Evolutionary conservation across 2,113 vertebrate species (phyloP).

Genomic region (Notarius lentiginosus): DNA sequence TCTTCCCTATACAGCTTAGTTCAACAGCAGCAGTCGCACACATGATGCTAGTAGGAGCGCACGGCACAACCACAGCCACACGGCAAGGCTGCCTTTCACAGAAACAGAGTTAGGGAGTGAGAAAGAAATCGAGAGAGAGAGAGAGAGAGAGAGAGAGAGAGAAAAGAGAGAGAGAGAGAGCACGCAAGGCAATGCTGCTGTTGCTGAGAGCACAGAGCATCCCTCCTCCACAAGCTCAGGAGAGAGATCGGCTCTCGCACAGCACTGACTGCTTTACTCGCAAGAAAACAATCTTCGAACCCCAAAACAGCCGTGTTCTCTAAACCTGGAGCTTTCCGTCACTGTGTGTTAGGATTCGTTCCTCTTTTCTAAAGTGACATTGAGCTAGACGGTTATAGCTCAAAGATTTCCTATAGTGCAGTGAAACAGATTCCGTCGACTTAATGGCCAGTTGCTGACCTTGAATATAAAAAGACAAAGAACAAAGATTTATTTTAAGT

Average conservation of each 20-base stretch:
- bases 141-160: slow-evolving; percentile 4
- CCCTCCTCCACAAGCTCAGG: slow-evolving; percentile 56
- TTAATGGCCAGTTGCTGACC: slow-evolving; percentile 18
- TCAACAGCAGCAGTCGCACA: slow-evolving; percentile 63
- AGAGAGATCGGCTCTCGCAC: slow-evolving; percentile 72
- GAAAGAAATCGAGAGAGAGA: background rate
- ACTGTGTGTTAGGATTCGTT: background rate
- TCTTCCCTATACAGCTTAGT: slow-evolving; percentile 78
- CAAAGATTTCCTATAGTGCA: slow-evolving; percentile 2
- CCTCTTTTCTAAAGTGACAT: background rate
- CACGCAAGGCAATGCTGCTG: slow-evolving; percentile 31
- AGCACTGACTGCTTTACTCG: slow-evolving; percentile 70
- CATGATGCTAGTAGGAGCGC: slow-evolving; percentile 45
- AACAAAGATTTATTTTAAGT: slow-evolving; percentile 5
- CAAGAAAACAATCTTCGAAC: slow-evolving; percentile 60
- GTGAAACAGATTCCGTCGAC: slow-evolving; percentile 17
- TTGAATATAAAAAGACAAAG: slow-evolving; percentile 13
- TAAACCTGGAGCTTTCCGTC: slow-evolving; percentile 59
- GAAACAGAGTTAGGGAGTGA: background rate
- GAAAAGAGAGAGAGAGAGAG: slow-evolving; percentile 29
- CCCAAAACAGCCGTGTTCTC: slow-evolving; percentile 58
- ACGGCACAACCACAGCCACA: slow-evolving; percentile 17
- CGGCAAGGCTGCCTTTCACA: slow-evolving; percentile 32
- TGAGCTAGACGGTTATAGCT: background rate
- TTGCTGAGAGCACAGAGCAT: slow-evolving; percentile 62